Base-by-base conservation (phyloP, 2,113 vertebrate genomes). In the Tapirus terrestris region DNA sequence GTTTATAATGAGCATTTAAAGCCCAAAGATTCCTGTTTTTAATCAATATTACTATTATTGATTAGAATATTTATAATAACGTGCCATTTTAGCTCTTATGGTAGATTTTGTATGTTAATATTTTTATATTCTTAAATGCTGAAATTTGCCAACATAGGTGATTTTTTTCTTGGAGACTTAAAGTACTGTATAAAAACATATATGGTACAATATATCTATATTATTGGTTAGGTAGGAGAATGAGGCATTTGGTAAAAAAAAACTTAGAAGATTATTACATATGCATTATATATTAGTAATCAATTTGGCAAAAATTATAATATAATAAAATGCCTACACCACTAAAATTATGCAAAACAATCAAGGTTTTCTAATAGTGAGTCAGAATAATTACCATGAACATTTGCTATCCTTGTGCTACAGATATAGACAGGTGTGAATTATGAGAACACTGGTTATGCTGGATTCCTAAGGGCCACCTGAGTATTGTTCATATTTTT, bases 71-170 rank as follows among this genome's bases (percentile, higher is more conserved):
- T 92, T 84, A 56, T 36, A 93, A 48, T 67, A 91, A n/a, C n/a
- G 9, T 77, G 87, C 6, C 10, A 87, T 63, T 81, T 95, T 94
- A 86, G 25, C n/a, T 77, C 17, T 81, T 77, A 43, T 60, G 68
- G 8, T 89, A 91, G 43, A 53, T 72, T 95, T 93, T 63, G 2
- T 77, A 65, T 95, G 39, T 17, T 83, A 87, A 27, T 86, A 60
- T 29, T 73, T 92, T 89, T n/a, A 72, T 79, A 79, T 85, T 96
- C 94, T 17, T 48, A 77, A 83, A 51, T 88, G 65, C 48, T 85
- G 13, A 83, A 82, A 79, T 75, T 89, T 72, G 18, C 36, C 31
- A 65, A 82, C 51, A 33, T 60, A 61, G 9, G 36, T 83, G 25
- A 82, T 39, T 96, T 90, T 89, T 31, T 77, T 67, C n/a, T 82